Conservation (phyloP, 2,797 vertebrate genomes). For the Pachyuromys duprasi region DNA sequence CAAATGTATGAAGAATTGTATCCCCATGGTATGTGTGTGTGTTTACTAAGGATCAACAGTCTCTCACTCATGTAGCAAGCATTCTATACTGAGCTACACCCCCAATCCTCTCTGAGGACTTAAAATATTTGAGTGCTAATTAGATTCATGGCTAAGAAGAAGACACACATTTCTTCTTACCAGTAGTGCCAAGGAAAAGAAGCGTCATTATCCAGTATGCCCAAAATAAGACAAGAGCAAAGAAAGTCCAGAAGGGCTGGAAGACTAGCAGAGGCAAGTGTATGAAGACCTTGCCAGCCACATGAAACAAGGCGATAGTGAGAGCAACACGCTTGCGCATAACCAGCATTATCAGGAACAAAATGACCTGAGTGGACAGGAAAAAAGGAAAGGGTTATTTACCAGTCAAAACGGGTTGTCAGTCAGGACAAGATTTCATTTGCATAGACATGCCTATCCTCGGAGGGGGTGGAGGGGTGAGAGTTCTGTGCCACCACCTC, state of each 20-base stretch:
- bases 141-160: constrained; percentile 15
- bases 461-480: background rate
- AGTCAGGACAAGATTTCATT: constrained; percentile 2
- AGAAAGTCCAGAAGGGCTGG: constrained; percentile 98
- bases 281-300: constrained; percentile 98
- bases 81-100: background rate
- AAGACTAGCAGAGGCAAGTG: constrained; percentile 96
- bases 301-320: constrained; percentile 97
- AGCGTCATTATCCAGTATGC: constrained; percentile 96
- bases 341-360: constrained; percentile 96
- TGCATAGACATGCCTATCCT: background rate
- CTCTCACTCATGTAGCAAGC: background rate
- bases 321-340: constrained; percentile 97
- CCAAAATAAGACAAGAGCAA: constrained; percentile 96
- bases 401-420: background rate
- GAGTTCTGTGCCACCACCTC: background rate
- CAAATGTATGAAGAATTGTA: constrained; percentile 1
- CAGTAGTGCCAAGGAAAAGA: constrained; percentile 97
- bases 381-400: background rate
- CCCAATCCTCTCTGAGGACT: background rate
- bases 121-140: constrained; percentile 35
- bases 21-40: background rate
- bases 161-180: constrained; percentile 84
- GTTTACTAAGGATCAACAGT: background rate
- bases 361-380: constrained; percentile 89